Conservation (phyloP, 2,888 invertebrate genomes). For the Iselma pallidipennis region DNA sequence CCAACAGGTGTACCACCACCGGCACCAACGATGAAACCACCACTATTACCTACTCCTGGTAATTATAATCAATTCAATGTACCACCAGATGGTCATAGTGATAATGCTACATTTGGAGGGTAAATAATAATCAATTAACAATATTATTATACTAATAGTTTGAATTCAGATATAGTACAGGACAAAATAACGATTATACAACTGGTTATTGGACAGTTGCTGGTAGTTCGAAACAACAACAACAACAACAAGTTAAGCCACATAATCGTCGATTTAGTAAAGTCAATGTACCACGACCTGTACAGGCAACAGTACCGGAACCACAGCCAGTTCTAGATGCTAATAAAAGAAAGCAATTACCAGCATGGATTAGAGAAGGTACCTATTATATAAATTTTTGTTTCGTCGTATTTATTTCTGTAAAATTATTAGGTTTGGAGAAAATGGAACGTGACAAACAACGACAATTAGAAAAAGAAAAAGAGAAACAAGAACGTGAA, state of each 20-base stretch:
- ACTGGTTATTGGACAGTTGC: conserved; percentile 48
- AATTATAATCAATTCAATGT: conserved; percentile 43
- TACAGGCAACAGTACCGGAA: conserved; percentile 35
- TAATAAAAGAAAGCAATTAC: conserved; percentile 84
- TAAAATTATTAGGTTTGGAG: conserved; percentile 71
- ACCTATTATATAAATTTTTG: conserved; percentile 16
- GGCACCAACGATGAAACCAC: conserved; percentile 38
- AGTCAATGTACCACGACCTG: conserved; percentile 50
- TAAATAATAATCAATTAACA: conserved; percentile 10
- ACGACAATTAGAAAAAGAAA: conserved; percentile 80
- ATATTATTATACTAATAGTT: too few relatives aligned
- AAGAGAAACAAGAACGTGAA: conserved; percentile 67
- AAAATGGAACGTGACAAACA: conserved; percentile 96
- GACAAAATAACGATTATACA: conserved; percentile 22
- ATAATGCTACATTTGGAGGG: conserved; percentile 41
- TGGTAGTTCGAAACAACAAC: conserved; percentile 39
- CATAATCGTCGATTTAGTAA: conserved; percentile 54
- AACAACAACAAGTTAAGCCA: conserved; percentile 45
- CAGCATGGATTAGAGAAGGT: conserved; percentile 98
- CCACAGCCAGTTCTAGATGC: conserved; percentile 66
- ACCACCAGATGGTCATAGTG: conserved; percentile 40
- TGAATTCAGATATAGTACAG: conserved; percentile 34
- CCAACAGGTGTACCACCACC: conserved; percentile 48
- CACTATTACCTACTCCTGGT: conserved; percentile 51
- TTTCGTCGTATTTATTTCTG: not conserved